Base-by-base conservation (phyloP, 2,797 vertebrate genomes). In the Galagoides demidoff region DNA sequence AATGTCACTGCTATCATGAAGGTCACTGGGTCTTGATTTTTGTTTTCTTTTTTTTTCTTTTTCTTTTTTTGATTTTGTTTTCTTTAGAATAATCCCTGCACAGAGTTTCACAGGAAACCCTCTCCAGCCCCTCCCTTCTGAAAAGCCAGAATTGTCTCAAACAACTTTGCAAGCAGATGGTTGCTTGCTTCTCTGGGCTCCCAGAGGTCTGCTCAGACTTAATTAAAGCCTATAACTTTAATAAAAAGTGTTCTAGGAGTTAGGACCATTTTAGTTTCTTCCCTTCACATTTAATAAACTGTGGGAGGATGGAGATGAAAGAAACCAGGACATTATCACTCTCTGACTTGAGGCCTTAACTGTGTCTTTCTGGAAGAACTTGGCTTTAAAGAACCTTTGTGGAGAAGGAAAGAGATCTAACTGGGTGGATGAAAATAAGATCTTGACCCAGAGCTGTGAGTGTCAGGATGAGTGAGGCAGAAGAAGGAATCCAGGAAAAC, bases 371-470 rank as follows among this genome's bases (percentile, higher is more conserved):
- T 70, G 27, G 34, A 89, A 92, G 25, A 81, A 81, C 64, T 3
- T 71, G 77, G 12, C 77, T 93, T 97, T 92, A 73, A 89, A 66
- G 77, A 86, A n/a, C 37, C 1, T 22, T 34, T 77, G 86, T 71
- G 61, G 29, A 88, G 66, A 81, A 96, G 61, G 5, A 70, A 88
- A 70, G 66, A 45, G 76, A 34, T 27, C n/a, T 19, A 77, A 31
- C 0, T 12, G 11, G 55, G 39, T 19, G 5, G 25, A 19, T 17
- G 49, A 78, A 88, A 92, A 43, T 34, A 86, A 66, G 39, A 23
- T 17, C 55, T 25, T 61, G 39, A 52, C 22, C n/a, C 16, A 37
- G 57, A 76, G 25, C 57, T 37, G 16, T 70, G 85, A 90, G 27
- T 29, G 29, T 59, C 0, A 2, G 83, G 25, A 12, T 31, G 27